Conservation (phyloP, 2,888 invertebrate species). For the Lasioglossum morio region DNA sequence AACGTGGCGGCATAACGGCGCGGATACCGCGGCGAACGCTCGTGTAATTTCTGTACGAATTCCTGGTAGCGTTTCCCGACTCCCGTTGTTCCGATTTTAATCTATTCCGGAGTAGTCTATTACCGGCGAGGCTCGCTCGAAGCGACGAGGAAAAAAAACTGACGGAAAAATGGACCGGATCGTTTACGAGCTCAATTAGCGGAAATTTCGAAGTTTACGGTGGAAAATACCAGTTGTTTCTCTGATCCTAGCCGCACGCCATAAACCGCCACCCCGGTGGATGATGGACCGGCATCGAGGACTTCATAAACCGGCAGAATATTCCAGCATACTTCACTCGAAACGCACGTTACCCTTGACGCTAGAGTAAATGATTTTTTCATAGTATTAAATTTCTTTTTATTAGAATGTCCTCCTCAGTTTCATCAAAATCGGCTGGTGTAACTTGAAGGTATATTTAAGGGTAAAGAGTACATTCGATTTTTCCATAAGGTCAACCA, state of each 20-base stretch:
- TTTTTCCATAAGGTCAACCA: too few species aligned
- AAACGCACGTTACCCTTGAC: not conserved
- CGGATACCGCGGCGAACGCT: slow-evolving; percentile 8
- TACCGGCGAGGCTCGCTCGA: slow-evolving; percentile 14
- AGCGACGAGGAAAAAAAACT: not conserved
- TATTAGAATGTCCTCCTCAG: too few species aligned
- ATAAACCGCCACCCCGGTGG: slow-evolving; percentile 12
- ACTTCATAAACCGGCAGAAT: slow-evolving; percentile 20
- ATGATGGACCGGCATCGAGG: not conserved
- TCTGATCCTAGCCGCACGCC: slow-evolving; percentile 63
- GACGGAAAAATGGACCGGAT: slow-evolving; percentile 32
- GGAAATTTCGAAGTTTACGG: slow-evolving; percentile 55
- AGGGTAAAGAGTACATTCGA: too few species aligned
- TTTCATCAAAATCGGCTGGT: too few species aligned
- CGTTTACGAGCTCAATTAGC: slow-evolving; percentile 41
- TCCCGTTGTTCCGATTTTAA: slow-evolving; percentile 50
- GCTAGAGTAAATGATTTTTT: too few species aligned
- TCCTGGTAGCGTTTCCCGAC: slow-evolving; percentile 43
- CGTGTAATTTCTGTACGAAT: slow-evolving; percentile 30
- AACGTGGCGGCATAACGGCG: not conserved
- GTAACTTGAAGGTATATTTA: too few species aligned
- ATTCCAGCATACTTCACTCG: not conserved
- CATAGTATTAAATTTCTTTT: too few species aligned
- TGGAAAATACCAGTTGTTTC: slow-evolving; percentile 57
- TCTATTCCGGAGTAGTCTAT: slow-evolving; percentile 33